Base-by-base conservation (phyloP, 2,888 invertebrate species). In the Branchinecta sandiegonensis region DNA sequence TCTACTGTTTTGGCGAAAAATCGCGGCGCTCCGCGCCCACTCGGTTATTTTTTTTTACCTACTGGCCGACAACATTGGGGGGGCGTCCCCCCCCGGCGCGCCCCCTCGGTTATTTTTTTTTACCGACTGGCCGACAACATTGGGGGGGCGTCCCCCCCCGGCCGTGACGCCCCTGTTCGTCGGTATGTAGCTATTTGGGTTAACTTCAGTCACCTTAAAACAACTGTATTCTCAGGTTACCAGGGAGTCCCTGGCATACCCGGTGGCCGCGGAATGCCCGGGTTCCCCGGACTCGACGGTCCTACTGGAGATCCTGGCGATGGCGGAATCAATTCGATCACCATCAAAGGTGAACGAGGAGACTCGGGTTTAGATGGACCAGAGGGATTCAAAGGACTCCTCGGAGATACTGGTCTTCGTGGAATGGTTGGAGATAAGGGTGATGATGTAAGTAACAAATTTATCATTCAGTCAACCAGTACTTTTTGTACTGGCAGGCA, bases 321-420 rank as follows among this genome's bases (percentile, higher is more conserved):
- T 66, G 87, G 88, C 70, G 88, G 90, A 71, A 83, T 85, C 46
- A 89, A 89, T 76, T 87, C 87, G 1, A 79, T 82, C 70, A 88
- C 87, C 0, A 82, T 83, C 8, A 88, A 88, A 77, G 89, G 89
- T 66, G 83, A 85, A 13, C 77, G 80, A 66, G 90, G 90, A 46
- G 74, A 75, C 11, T 79, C 81, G 9, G 93, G 92, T 48, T 72
- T 75, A 13, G 84, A 85, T 10, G 91, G 91, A 47, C 74, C 66
- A 8, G 67, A 71, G 73, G 78, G 48, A 13, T 46, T 46, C 14
- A 65, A 70, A 48, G 74, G 74, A 72, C 76, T 48, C 14, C n/a
- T 5, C 9, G 68, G 69, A 47, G 66, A 66, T 8, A 7, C 23
- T 12, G 75, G 75, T 47, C 70, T 67, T 23, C 47, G 65, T 56